A percentile compares a stretch with the other conserved stretches of the same genome.
These are phyloP conservation scores for Dendrocincla tyrannina DNA, from an alignment of 2,797 vertebrate genomes.

Conservation along the genomic window DNA sequence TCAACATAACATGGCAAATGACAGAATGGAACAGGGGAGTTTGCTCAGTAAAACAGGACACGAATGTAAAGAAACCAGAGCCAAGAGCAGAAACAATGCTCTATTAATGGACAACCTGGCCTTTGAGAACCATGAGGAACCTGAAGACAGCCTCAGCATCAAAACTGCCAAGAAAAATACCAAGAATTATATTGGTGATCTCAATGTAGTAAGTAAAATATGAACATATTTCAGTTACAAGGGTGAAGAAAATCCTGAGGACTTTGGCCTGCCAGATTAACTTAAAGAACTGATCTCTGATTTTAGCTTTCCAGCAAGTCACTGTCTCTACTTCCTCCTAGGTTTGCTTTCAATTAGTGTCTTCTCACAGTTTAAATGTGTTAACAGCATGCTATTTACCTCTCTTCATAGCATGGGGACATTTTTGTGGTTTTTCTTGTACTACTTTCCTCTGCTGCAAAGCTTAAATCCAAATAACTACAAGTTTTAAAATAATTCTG, in stretches of 20 bases:
- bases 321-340: not conserved
- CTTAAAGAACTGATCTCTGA: not conserved
- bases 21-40: constrained; percentile 69
- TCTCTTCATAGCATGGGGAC: not conserved
- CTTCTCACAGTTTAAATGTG: not conserved
- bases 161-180: constrained; percentile 73
- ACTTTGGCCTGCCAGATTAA: not conserved
- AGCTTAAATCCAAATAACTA: not conserved
- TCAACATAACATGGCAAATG: constrained; percentile 22
- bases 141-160: constrained; percentile 59
- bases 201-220: constrained; percentile 87
- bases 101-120: constrained; percentile 25
- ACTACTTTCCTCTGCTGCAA: not conserved
- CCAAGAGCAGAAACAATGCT: constrained; percentile 32
- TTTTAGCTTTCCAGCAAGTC: not conserved
- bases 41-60: constrained; percentile 20
- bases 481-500: not conserved
- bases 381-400: not conserved
- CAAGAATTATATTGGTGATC: constrained; percentile 83
- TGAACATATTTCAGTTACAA: not conserved
- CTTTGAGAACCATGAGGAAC: constrained; percentile 30
- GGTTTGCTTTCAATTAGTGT: not conserved
- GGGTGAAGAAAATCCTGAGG: not conserved
- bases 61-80: constrained; percentile 16
- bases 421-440: not conserved